Conservation (phyloP, 2,797 vertebrate genomes). For the Danio jaintianensis region DNA sequence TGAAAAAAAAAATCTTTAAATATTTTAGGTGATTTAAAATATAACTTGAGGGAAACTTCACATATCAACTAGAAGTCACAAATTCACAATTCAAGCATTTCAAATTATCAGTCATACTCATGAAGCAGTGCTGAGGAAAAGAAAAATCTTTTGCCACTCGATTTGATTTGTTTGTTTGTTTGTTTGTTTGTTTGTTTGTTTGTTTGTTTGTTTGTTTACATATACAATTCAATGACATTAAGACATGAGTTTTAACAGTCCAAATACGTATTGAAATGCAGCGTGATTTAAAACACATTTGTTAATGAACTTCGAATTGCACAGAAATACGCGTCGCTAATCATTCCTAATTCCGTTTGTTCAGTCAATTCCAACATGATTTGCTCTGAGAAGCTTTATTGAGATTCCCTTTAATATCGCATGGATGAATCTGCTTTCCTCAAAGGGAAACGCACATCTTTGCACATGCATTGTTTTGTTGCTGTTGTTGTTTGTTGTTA, state of each 20-base stretch:
- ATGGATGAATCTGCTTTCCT: background rate
- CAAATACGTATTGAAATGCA: background rate
- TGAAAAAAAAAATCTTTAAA: background rate
- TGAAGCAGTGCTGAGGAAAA: too few relatives aligned
- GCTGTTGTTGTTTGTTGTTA: background rate
- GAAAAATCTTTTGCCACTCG: too few relatives aligned
- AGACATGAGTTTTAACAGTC: background rate
- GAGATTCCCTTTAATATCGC: background rate
- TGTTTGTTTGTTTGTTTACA: too few relatives aligned
- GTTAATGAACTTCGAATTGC: background rate
- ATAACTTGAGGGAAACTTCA: too few relatives aligned
- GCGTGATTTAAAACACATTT: background rate
- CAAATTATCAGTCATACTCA: too few relatives aligned
- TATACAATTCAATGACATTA: too few relatives aligned
- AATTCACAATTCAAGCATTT: too few relatives aligned
- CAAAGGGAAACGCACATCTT: background rate
- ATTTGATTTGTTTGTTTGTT: too few relatives aligned
- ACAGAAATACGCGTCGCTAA: background rate
- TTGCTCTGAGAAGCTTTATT: slow-evolving; percentile 3
- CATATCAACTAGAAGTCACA: too few relatives aligned
- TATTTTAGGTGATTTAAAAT: background rate
- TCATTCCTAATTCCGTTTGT: slow-evolving; percentile 6
- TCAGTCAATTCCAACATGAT: background rate
- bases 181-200: too few relatives aligned
- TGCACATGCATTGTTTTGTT: background rate